phyloP scores from a whole-genome alignment of 2,888 invertebrate genomes.

The Erynnis tages region DNA sequence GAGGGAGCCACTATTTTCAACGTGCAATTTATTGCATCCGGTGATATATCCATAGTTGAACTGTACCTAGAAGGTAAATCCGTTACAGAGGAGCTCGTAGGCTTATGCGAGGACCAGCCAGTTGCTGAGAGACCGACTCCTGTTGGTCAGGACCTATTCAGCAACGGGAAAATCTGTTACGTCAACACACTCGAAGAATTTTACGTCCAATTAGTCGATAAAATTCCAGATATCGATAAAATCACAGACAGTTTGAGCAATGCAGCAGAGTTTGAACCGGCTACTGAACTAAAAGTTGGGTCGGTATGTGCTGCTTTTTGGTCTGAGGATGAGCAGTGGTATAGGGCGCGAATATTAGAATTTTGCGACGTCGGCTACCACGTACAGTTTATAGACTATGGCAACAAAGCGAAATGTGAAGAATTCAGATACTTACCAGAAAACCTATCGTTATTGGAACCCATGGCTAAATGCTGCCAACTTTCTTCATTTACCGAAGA shows the following conservation, averaged over 20 bases:
- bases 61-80: constrained; percentile 83
- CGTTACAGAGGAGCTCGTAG: constrained; percentile 82
- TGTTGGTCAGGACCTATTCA: constrained; percentile 63
- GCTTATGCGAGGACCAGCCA: constrained; percentile 70
- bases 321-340: constrained; percentile 85
- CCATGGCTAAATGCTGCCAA: constrained; percentile 84
- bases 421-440: constrained; percentile 83
- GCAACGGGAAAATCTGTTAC: constrained; percentile 85
- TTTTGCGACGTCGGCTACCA: constrained; percentile 78
- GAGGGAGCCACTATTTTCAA: constrained; percentile 87
- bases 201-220: constrained; percentile 85
- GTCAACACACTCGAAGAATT: constrained; percentile 86
- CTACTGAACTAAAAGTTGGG: constrained; percentile 80
- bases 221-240: constrained; percentile 79
- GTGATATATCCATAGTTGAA: constrained; percentile 84
- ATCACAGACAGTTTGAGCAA: constrained; percentile 80
- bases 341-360: constrained; percentile 83
- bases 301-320: constrained; percentile 84
- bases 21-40: constrained; percentile 84
- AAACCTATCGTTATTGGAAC: constrained; percentile 78
- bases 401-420: constrained; percentile 83
- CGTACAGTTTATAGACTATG: constrained; percentile 86
- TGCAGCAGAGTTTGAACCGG: constrained; percentile 75
- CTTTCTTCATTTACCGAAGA: constrained; percentile 74
- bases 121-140: constrained; percentile 63